These are phyloP conservation scores for Gallinago solitaria DNA, from an alignment of 2,797 vertebrate species.

Conservation along the genomic window DNA sequence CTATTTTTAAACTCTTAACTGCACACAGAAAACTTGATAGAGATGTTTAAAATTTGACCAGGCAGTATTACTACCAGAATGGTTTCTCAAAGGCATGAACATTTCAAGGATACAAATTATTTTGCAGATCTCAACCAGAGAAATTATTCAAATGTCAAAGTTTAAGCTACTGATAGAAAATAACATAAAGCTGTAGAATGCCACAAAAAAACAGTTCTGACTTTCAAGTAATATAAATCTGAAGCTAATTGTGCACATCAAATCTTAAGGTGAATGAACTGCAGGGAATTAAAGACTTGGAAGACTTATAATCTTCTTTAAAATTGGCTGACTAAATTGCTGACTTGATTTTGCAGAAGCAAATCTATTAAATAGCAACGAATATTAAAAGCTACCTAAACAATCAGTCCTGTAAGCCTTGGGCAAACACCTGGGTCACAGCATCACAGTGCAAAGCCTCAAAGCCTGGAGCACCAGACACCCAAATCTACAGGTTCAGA, in stretches of 20 bases:
- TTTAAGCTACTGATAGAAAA: conserved; percentile 21
- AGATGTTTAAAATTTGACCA: background rate
- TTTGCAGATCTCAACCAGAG: conserved; percentile 5
- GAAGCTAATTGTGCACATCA: background rate
- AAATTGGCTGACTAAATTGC: background rate
- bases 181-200: background rate
- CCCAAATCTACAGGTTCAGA: background rate
- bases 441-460: background rate
- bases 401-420: background rate
- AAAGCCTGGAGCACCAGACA: background rate
- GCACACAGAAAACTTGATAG: background rate
- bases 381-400: background rate
- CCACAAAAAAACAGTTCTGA: background rate
- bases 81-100: background rate
- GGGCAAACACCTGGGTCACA: background rate
- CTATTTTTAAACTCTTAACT: conserved; percentile 47
- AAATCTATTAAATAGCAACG: background rate
- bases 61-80: background rate
- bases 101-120: conserved; percentile 15
- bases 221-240: background rate
- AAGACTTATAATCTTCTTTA: background rate
- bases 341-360: background rate
- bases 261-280: background rate
- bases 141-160: conserved; percentile 23
- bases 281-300: background rate